Percentiles rank a stretch among this genome's conserved stretches.
Conservation (phyloP, 2,797 vertebrate species). For the Lepus townsendii region DNA sequence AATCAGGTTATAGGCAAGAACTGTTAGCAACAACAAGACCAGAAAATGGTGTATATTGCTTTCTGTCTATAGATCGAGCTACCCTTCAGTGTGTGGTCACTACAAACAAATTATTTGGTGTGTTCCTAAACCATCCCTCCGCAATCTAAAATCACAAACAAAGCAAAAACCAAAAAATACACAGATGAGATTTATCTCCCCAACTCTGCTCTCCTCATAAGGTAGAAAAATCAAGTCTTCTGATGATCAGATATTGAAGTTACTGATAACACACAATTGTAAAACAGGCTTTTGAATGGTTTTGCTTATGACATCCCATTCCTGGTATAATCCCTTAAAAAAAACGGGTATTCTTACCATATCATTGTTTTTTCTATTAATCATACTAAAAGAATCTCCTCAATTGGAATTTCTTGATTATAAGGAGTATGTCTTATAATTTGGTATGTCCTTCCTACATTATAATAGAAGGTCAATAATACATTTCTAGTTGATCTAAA, state of each 20-base stretch:
- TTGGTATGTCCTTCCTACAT: not conserved
- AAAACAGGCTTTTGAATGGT: not conserved
- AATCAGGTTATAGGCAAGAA: conserved; percentile 86
- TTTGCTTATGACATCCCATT: not conserved
- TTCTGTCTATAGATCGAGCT: conserved; percentile 48
- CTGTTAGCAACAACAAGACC: conserved; percentile 62
- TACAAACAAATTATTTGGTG: not conserved
- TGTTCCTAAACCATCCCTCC: not conserved
- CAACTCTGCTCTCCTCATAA: not conserved
- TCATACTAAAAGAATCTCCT: not conserved
- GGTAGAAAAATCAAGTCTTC: not conserved
- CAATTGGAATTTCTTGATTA: conserved; percentile 9
- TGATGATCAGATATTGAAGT: not conserved
- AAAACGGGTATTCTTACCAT: not conserved
- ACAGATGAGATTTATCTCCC: not conserved
- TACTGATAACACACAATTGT: not conserved
- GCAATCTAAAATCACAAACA: not conserved
- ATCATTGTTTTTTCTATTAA: conserved; percentile 21
- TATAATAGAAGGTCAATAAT: conserved; percentile 3
- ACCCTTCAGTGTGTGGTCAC: not conserved
- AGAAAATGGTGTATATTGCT: conserved; percentile 52
- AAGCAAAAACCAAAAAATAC: not conserved
- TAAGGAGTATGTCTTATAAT: not conserved
- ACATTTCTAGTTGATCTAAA: conserved; percentile 53
- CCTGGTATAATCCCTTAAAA: not conserved